Base-by-base conservation (phyloP, 2,888 invertebrate genomes). In the Caenorhabditis sp. region DNA sequence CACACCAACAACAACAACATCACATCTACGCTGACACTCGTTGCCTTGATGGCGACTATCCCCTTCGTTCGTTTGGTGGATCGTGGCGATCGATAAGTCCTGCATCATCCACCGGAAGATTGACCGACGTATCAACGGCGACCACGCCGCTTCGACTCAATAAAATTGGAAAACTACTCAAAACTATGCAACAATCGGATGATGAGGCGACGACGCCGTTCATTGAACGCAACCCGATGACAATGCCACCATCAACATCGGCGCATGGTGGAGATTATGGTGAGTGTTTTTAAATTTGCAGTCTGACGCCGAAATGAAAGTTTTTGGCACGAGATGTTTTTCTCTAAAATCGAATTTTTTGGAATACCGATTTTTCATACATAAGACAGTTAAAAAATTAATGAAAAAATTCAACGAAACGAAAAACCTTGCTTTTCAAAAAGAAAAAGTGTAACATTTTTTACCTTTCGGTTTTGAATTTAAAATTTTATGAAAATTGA, bases 121-220 rank as follows among this genome's bases (percentile, higher is more conserved):
- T 70, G 5, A 70, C 67, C 2, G 70, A 68, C 25, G 62, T 67
- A 8, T 65, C 68, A 7, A 59, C 63, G 14, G 71, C 70, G 1
- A 76, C 83, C 1, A 72, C 78, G n/a, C 84, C 84, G 7, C 64
- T 84, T 52, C 68, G 83, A 31, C 70, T 85, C 53, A 73, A 75
- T 36, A 85, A 84, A 68, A 84, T 85, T 38, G 84, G 83, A 27
- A 79, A 80, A 53, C 63, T 85, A 57, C 70, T 84, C 36, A 72
- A 72, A 23, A 80, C 78, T 54, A 66, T 83, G 63, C 64, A 78
- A 43, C 71, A 67, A 36, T 67, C 67, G 23, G 69, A 75, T 38
- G 70, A 74, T 43, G 77, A 77, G 20, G 59, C 62, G 14, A 12
- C 31, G 1, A 54, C 63, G 7, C 66, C 72, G 27, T 67, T 72